phyloP scores from a whole-genome alignment of 1,140 invertebrate species.

The Propsilocerus akamusi region DNA sequence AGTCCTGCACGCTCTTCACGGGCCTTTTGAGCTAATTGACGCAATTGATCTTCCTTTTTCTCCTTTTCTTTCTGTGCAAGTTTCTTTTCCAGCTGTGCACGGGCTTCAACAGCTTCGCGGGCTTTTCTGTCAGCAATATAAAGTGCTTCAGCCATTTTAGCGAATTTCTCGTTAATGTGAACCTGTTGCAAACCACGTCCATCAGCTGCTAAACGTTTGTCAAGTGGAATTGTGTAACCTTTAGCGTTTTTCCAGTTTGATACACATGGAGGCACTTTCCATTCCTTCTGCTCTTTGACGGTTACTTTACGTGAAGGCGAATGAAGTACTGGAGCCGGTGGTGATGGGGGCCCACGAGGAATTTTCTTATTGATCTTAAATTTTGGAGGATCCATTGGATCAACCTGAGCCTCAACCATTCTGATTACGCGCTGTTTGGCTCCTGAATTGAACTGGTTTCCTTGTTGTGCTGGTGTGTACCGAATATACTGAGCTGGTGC shows the following conservation, averaged over 20 bases:
- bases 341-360: slow-evolving; percentile 91
- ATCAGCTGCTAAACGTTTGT: slow-evolving; percentile 95
- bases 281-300: slow-evolving; percentile 97
- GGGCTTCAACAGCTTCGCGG: slow-evolving; percentile 87
- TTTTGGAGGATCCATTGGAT: slow-evolving; percentile 97
- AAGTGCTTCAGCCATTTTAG: slow-evolving; percentile 90
- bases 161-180: slow-evolving; percentile 99
- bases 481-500: slow-evolving; percentile 90
- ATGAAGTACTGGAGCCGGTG: slow-evolving; percentile 92
- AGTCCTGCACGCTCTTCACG: slow-evolving; percentile 80
- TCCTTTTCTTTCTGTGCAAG: slow-evolving; percentile 96
- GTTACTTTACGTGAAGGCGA: slow-evolving; percentile 95
- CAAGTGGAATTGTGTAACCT: slow-evolving; percentile 94
- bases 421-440: slow-evolving; percentile 95
- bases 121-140: slow-evolving; percentile 97
- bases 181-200: slow-evolving; percentile 91
- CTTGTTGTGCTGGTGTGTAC: slow-evolving; percentile 95
- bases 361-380: slow-evolving; percentile 96
- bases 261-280: slow-evolving; percentile 99
- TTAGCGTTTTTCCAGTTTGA: slow-evolving; percentile 99
- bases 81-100: slow-evolving; percentile 91
- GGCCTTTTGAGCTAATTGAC: slow-evolving; percentile 86
- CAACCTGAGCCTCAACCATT: slow-evolving; percentile 88
- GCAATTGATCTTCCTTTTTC: slow-evolving; percentile 90
- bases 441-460: slow-evolving; percentile 86